Evolutionary conservation across 2,113 vertebrate species (phyloP).

Genomic region (Callorhinus ursinus): DNA sequence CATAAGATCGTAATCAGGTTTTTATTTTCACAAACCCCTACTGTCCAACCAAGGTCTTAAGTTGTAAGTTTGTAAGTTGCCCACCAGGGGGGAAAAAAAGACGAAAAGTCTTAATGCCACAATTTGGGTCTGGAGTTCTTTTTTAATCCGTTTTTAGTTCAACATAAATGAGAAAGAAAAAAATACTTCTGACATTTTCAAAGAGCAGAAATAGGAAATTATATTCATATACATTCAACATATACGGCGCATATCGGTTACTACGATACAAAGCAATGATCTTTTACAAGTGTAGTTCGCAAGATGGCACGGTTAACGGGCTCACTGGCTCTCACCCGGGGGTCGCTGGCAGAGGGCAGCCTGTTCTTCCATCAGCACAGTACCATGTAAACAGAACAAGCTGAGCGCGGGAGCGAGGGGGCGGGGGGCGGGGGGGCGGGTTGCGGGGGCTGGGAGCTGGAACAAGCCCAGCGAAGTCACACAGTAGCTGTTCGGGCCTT

Average conservation of each 20-base stretch:
- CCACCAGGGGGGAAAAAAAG: slow-evolving; percentile 76
- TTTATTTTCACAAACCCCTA: slow-evolving; percentile 86
- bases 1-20: slow-evolving; percentile 78
- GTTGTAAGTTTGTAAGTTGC: slow-evolving; percentile 75
- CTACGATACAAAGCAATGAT: slow-evolving; percentile 88
- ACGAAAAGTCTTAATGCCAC: slow-evolving; percentile 79
- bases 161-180: slow-evolving; percentile 86
- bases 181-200: slow-evolving; percentile 88
- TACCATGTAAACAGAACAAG: slow-evolving; percentile 81
- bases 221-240: slow-evolving; percentile 90
- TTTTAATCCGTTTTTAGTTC: slow-evolving; percentile 81
- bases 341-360: slow-evolving; percentile 46
- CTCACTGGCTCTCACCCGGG: slow-evolving; percentile 71
- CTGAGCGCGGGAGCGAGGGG: neutral
- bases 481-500: slow-evolving; percentile 45
- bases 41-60: slow-evolving; percentile 81
- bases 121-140: slow-evolving; percentile 72
- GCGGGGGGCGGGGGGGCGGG: neutral
- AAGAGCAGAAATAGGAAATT: slow-evolving; percentile 89
- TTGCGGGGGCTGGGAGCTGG: neutral
- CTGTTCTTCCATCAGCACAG: slow-evolving; percentile 76
- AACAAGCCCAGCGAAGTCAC: slow-evolving; percentile 54
- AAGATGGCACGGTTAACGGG: slow-evolving; percentile 79
- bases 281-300: slow-evolving; percentile 80
- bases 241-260: slow-evolving; percentile 84